Evolutionary conservation across 1,140 invertebrate genomes (phyloP).

Genomic region (Danaus plexippus): DNA sequence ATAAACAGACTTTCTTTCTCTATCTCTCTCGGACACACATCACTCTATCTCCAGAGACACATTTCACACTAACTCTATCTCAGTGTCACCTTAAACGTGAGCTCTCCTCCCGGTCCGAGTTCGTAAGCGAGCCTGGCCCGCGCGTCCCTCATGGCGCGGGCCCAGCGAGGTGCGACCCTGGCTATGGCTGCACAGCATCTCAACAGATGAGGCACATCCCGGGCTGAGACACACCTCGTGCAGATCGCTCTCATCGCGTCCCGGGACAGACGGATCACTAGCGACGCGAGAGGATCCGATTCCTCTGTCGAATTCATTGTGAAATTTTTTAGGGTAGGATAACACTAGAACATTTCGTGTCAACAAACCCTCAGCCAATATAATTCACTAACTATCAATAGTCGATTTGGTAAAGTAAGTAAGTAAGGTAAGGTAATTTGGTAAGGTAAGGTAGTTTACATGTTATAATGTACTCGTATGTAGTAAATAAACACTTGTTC

Average conservation of each 20-base stretch:
- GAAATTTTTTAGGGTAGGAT: neutral
- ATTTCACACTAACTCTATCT: neutral
- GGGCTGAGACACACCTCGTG: constrained; percentile 16
- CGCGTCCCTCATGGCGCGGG: constrained; percentile 41
- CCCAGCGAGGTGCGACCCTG: constrained; percentile 37
- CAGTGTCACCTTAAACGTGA: constrained; percentile 34
- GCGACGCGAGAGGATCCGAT: constrained; percentile 25
- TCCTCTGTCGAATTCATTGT: constrained; percentile 24
- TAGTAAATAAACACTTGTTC: no score
- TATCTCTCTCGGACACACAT: no score
- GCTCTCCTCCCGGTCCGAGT: constrained; percentile 19
- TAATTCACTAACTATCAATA: no score
- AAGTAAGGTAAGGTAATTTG: no score
- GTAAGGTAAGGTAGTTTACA: no score
- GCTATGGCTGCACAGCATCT: constrained; percentile 31
- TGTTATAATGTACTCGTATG: no score
- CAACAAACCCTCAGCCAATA: no score
- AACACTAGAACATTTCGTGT: no score
- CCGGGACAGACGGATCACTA: constrained; percentile 31
- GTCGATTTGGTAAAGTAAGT: no score
- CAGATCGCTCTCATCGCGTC: constrained; percentile 32
- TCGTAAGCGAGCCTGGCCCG: constrained; percentile 30
- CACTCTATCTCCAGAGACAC: no score
- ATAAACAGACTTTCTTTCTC: no score
- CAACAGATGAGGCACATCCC: constrained; percentile 28